Conservation (phyloP, 2,888 invertebrate species). For the Psylliodes chrysocephalus region DNA sequence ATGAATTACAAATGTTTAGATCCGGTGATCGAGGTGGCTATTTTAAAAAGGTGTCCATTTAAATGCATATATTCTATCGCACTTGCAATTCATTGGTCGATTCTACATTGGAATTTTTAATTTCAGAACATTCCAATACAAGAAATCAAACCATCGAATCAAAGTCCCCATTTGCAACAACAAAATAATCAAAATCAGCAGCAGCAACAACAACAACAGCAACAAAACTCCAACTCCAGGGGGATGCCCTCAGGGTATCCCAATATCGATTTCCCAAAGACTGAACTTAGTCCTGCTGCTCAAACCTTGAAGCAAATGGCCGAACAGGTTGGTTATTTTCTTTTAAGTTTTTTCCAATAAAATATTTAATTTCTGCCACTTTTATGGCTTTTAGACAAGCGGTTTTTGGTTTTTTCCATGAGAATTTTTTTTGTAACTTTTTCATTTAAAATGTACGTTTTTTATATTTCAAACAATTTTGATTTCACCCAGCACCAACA, state of each 20-base stretch:
- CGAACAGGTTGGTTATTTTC: conserved; percentile 77
- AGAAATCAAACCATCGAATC: conserved; percentile 50
- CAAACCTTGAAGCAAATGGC: conserved; percentile 97
- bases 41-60: too few relatives aligned
- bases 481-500: conserved; percentile 87
- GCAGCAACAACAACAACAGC: conserved; percentile 55
- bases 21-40: too few relatives aligned
- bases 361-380: too few relatives aligned
- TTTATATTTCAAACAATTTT: neutral
- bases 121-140: conserved; percentile 33
- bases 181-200: conserved; percentile 52
- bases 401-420: too few relatives aligned
- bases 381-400: too few relatives aligned
- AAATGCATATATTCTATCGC: too few relatives aligned
- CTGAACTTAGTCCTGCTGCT: conserved; percentile 89
- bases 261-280: conserved; percentile 63
- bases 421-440: too few relatives aligned
- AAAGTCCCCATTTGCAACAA: conserved; percentile 57
- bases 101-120: neutral
- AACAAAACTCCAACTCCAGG: conserved; percentile 37
- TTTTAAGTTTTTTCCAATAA: neutral
- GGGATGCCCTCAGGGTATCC: conserved; percentile 55
- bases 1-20: too few relatives aligned
- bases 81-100: too few relatives aligned
- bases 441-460: too few relatives aligned